phyloP scores from a whole-genome alignment of 2,113 vertebrate species.

The Cephalopterus ornatus region DNA sequence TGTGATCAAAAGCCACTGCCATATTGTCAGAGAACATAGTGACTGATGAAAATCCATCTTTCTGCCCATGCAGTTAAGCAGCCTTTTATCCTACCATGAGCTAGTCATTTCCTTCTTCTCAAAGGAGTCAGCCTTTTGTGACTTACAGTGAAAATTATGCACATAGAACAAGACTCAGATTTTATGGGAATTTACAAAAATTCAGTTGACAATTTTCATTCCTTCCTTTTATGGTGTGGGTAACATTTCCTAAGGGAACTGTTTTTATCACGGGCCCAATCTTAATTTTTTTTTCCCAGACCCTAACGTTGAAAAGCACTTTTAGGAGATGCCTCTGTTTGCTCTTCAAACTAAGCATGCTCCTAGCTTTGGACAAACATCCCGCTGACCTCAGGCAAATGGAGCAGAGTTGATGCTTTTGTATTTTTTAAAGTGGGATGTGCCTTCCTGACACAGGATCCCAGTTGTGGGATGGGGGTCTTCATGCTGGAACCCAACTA shows the following conservation, averaged over 20 bases:
- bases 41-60: constrained; percentile 6
- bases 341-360: neutral
- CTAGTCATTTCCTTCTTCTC: constrained; percentile 22
- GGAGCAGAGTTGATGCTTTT: neutral
- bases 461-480: neutral
- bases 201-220: neutral
- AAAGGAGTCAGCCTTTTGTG: neutral
- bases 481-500: neutral
- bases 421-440: neutral
- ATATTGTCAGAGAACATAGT: neutral
- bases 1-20: neutral
- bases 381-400: neutral
- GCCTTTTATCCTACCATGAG: neutral
- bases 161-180: neutral
- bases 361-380: neutral
- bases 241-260: neutral
- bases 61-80: neutral
- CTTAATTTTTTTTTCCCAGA: constrained; percentile 11
- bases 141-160: neutral
- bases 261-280: neutral
- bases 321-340: constrained; percentile 30
- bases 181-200: constrained; percentile 28
- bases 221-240: constrained; percentile 38
- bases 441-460: neutral
- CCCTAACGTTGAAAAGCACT: neutral